These are phyloP conservation scores for Pheosia tremula DNA, from an alignment of 2,888 invertebrate genomes.

Conservation along the genomic window DNA sequence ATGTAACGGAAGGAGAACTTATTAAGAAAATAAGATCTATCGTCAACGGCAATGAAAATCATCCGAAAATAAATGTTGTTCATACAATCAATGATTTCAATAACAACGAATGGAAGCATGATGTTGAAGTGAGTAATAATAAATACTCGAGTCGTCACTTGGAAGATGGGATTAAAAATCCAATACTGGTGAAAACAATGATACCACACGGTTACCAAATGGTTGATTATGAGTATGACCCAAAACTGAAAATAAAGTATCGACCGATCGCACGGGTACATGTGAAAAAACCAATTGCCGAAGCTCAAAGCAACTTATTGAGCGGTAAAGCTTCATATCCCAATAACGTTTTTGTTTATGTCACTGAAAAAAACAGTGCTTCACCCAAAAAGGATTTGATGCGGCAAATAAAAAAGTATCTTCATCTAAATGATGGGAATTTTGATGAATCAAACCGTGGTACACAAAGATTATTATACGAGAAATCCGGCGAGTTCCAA, in stretches of 20 bases:
- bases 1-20: neutral
- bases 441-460: conserved; percentile 1
- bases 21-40: conserved; percentile 9
- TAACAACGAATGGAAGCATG: neutral
- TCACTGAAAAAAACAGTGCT: neutral
- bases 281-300: conserved; percentile 22
- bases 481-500: neutral
- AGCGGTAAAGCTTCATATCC: conserved; percentile 2
- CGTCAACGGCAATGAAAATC: neutral
- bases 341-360: neutral
- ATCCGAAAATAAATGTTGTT: neutral
- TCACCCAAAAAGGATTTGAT: conserved; percentile 7
- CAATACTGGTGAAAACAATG: conserved; percentile 31
- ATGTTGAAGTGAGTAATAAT: neutral
- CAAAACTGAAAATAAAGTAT: conserved; percentile 33
- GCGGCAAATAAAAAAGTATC: conserved; percentile 3
- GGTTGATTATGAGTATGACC: conserved; percentile 35
- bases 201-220: conserved; percentile 35
- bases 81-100: neutral
- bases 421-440: neutral
- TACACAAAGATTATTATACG: neutral
- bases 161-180: conserved; percentile 9
- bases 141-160: neutral
- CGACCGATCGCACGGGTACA: conserved; percentile 39
- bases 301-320: conserved; percentile 10